phyloP scores from a whole-genome alignment of 1,140 invertebrate species.

The Bombyx mandarina region DNA sequence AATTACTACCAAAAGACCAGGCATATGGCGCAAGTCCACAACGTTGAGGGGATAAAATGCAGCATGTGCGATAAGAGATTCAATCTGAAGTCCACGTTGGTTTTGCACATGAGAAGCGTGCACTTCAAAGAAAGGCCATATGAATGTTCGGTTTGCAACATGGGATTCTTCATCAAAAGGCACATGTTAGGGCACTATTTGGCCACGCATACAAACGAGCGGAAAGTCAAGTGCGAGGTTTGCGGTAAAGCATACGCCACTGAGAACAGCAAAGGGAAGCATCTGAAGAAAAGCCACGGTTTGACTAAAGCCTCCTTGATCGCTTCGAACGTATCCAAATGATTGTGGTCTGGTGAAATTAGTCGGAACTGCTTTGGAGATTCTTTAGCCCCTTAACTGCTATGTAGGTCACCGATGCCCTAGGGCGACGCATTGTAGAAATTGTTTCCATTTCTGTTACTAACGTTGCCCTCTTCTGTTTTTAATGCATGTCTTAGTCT shows the following conservation, averaged over 20 bases:
- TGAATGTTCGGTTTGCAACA: conserved; percentile 55
- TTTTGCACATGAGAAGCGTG: conserved; percentile 53
- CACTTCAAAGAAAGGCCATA: conserved; percentile 56
- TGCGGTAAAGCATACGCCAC: conserved; percentile 59
- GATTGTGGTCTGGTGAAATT: background rate
- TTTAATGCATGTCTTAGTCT: too few relatives aligned
- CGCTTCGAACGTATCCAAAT: conserved; percentile 18
- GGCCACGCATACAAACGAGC: conserved; percentile 58
- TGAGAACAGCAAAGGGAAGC: conserved; percentile 51
- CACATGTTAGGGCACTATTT: conserved; percentile 57
- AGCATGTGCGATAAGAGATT: conserved; percentile 56
- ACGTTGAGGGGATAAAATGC: conserved; percentile 54
- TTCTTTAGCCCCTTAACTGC: too few relatives aligned
- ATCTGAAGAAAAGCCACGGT: conserved; percentile 61
- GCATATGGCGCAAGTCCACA: conserved; percentile 60
- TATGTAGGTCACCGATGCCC: too few relatives aligned
- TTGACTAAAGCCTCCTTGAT: conserved; percentile 30
- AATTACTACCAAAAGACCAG: conserved; percentile 61
- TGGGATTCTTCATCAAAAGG: conserved; percentile 57
- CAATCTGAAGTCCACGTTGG: conserved; percentile 53
- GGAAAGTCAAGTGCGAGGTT: conserved; percentile 53
- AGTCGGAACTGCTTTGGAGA: too few relatives aligned
- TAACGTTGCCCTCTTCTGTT: too few relatives aligned
- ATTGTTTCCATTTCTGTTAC: too few relatives aligned
- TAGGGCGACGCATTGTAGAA: too few relatives aligned